A percentile compares a stretch with the other conserved stretches of the same genome.
These are phyloP conservation scores for Recurvirostra avosetta DNA, from an alignment of 2,113 vertebrate genomes.

Conservation along the genomic window DNA sequence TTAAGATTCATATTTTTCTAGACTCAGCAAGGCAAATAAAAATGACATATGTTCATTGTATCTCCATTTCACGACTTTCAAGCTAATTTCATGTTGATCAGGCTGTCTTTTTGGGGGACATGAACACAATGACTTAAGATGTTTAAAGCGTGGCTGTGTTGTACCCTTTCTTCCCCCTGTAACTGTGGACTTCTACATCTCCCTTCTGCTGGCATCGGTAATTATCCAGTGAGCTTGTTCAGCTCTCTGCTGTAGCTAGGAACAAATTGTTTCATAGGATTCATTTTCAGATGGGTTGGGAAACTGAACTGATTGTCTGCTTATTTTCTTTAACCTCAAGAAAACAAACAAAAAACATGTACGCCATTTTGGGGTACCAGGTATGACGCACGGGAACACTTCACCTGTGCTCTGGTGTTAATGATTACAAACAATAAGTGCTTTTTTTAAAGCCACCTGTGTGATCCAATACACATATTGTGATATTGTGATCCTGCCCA, in stretches of 20 bases:
- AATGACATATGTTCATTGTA: not conserved
- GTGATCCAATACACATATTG: not conserved
- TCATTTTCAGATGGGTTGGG: not conserved
- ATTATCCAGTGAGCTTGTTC: not conserved
- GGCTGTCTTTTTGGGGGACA: not conserved
- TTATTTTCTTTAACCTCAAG: not conserved
- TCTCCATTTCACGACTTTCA: not conserved
- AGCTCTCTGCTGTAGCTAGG: not conserved
- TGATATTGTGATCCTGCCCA: not conserved
- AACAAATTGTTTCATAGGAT: not conserved
- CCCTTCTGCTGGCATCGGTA: not conserved
- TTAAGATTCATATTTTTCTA: not conserved
- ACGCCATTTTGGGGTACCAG: rapidly evolving
- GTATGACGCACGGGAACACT: rapidly evolving
- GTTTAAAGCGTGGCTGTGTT: not conserved
- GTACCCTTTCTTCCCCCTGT: not conserved
- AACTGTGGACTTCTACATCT: not conserved
- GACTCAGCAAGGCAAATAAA: not conserved
- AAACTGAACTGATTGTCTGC: not conserved
- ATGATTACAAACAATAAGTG: not conserved
- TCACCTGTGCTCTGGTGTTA: not conserved
- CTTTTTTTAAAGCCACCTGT: not conserved
- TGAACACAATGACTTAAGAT: not conserved
- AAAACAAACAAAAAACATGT: not conserved
- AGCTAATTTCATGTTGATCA: not conserved